These are phyloP conservation scores for Petroica traversi DNA, from an alignment of 2,113 vertebrate genomes.

Conservation along the genomic window DNA sequence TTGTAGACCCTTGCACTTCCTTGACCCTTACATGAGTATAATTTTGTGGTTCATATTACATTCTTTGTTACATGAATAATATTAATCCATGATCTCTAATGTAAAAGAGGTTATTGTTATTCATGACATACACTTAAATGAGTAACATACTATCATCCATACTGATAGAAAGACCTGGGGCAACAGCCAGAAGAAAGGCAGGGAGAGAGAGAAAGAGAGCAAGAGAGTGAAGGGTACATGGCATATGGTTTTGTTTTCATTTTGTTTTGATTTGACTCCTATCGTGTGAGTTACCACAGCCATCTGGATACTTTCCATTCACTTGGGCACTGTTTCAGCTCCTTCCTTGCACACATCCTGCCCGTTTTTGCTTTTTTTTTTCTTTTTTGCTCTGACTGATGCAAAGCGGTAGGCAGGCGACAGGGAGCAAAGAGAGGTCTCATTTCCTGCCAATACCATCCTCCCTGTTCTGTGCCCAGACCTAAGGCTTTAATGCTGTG, in stretches of 20 bases:
- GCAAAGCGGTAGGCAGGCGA: background rate
- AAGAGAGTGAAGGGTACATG: background rate
- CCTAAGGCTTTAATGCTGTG: background rate
- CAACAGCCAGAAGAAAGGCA: slow-evolving; percentile 33
- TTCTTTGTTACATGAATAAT: slow-evolving; percentile 40
- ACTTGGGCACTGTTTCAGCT: slow-evolving; percentile 46
- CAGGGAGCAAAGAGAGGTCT: background rate
- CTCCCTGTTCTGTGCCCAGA: background rate
- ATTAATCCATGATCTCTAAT: slow-evolving; percentile 23
- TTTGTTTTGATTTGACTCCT: slow-evolving; percentile 62
- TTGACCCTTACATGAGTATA: slow-evolving; percentile 39
- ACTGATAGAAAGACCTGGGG: slow-evolving; percentile 6
- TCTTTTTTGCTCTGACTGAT: background rate
- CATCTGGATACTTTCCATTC: slow-evolving; percentile 58
- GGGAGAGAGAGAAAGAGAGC: slow-evolving; percentile 7
- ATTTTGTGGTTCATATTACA: slow-evolving; percentile 13
- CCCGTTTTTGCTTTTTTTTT: background rate
- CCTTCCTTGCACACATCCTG: slow-evolving; percentile 34
- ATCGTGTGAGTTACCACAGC: slow-evolving; percentile 43
- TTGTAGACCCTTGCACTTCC: slow-evolving; percentile 20
- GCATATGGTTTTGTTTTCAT: slow-evolving; percentile 66
- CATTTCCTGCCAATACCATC: background rate
- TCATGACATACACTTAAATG: slow-evolving; percentile 29
- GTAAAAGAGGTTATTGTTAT: slow-evolving; percentile 48
- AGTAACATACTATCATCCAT: background rate